These are phyloP conservation scores for Aricia artaxerxes DNA, from an alignment of 2,888 invertebrate species.

Conservation along the genomic window DNA sequence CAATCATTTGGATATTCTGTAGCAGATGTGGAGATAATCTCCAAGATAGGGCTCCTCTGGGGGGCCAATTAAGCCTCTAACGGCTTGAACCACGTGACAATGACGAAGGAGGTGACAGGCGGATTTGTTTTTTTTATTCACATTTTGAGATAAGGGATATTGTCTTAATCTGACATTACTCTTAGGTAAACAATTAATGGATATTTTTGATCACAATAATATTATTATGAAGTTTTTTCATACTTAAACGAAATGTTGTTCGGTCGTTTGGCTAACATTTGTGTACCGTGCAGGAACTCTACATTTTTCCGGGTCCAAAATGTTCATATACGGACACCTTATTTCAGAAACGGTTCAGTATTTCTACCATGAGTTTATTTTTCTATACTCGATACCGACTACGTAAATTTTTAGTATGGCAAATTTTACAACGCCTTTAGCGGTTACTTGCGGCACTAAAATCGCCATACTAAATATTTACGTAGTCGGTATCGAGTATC, in stretches of 20 bases:
- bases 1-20: background rate
- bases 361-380: no score
- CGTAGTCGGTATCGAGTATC: no score
- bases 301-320: background rate
- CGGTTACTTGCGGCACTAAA: no score
- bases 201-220: no score
- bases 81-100: conserved; percentile 2
- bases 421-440: no score
- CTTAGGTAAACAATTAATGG: background rate
- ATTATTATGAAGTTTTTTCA: no score
- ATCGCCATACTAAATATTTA: no score
- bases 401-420: no score
- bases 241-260: background rate
- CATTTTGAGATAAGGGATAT: background rate
- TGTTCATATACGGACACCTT: background rate
- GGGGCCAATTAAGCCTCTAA: conserved; percentile 20
- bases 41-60: background rate
- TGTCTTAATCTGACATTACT: background rate
- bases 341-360: no score
- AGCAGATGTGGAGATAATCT: background rate
- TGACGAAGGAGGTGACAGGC: conserved; percentile 12
- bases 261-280: background rate
- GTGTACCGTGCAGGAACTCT: background rate
- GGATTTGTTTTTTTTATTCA: background rate
- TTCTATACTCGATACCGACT: no score